phyloP scores from a whole-genome alignment of 53 echinoderm and acorn worm genomes.

The Paracentrotus lividus region DNA sequence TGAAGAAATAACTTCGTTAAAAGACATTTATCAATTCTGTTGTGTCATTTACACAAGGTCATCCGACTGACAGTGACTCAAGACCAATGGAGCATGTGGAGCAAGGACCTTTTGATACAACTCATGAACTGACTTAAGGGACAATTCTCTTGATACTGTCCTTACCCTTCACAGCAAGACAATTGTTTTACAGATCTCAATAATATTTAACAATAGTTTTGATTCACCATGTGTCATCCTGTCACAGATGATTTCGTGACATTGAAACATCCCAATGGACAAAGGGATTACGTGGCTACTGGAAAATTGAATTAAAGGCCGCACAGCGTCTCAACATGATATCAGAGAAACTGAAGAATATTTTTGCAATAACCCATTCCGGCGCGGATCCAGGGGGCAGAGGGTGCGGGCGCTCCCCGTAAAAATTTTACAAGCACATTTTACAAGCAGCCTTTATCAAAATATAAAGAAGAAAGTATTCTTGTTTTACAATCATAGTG shows the following conservation, averaged over 20 bases:
- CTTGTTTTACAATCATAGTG: no score
- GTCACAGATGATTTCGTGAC: neutral
- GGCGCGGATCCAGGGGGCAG: no score
- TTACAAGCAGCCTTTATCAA: no score
- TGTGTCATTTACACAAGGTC: conserved; percentile 2
- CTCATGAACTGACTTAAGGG: neutral
- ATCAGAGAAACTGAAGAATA: neutral
- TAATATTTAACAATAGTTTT: conserved; percentile 9
- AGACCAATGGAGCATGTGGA: neutral
- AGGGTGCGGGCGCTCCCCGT: no score
- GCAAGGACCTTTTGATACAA: neutral
- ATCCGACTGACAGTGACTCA: neutral
- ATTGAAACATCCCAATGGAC: conserved; percentile 17
- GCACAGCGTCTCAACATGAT: neutral
- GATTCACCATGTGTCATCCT: neutral
- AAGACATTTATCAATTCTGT: neutral
- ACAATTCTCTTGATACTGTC: neutral
- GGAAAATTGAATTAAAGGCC: conserved; percentile 25
- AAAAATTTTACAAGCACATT: no score
- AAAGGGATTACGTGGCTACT: neutral
- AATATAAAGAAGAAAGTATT: no score
- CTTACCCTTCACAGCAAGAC: neutral
- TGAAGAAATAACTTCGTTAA: neutral
- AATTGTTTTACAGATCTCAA: neutral
- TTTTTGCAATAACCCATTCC: no score